phyloP scores from a whole-genome alignment of 2,113 vertebrate species.

The Gorsachius goisagi region DNA sequence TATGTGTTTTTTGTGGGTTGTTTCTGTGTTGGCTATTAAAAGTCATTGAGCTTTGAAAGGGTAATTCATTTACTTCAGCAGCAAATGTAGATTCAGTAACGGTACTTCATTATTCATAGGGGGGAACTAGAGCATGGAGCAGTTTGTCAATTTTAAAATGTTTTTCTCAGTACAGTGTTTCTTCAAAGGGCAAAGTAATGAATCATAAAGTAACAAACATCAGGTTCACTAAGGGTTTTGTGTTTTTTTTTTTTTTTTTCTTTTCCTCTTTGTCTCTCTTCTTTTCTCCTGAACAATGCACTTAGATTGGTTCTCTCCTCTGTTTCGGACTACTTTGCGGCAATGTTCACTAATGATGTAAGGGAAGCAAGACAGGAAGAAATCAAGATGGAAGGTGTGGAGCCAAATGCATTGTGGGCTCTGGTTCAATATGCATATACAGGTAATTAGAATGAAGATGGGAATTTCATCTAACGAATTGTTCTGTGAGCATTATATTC shows the following conservation, averaged over 20 bases:
- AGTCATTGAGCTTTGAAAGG: constrained; percentile 18
- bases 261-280: background rate
- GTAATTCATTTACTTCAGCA: constrained; percentile 50
- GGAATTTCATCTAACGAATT: background rate
- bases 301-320: constrained; percentile 93
- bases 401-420: constrained; percentile 95
- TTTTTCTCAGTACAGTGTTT: constrained; percentile 1
- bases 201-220: constrained; percentile 38
- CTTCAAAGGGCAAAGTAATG: constrained; percentile 33
- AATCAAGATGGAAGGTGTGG: constrained; percentile 97
- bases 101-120: constrained; percentile 57
- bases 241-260: background rate
- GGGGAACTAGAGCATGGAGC: constrained; percentile 25
- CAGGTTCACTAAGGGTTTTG: background rate
- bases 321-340: constrained; percentile 98
- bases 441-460: constrained; percentile 70
- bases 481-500: background rate
- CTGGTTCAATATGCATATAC: constrained; percentile 97
- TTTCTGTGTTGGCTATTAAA: constrained; percentile 4
- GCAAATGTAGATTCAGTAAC: constrained; percentile 24
- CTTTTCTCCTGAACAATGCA: background rate
- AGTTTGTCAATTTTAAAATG: constrained; percentile 44
- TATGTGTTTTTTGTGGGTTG: background rate
- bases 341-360: constrained; percentile 98
- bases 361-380: constrained; percentile 96